Evolutionary conservation across 2,113 vertebrate genomes (phyloP).

Genomic region (Hippopotamus amphibius): DNA sequence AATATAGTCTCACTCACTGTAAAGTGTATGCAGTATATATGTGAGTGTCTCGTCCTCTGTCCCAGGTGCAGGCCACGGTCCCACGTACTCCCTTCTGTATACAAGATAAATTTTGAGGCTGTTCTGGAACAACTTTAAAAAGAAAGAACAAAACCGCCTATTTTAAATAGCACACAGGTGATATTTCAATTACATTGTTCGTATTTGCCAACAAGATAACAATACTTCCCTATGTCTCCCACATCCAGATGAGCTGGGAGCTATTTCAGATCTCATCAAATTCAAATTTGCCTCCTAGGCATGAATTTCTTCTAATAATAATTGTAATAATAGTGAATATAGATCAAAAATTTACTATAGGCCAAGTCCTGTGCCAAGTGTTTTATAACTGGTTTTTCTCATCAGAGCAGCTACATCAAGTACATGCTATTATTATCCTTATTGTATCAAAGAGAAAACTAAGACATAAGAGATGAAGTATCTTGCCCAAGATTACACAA

Average conservation of each 20-base stretch:
- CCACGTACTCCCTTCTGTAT: conserved; percentile 80
- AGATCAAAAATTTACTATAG: neutral
- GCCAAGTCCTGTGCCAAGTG: neutral
- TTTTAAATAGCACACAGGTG: neutral
- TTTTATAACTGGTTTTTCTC: neutral
- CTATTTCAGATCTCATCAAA: neutral
- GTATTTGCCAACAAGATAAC: neutral
- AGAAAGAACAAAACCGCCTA: neutral
- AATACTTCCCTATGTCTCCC: neutral
- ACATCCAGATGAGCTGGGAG: neutral
- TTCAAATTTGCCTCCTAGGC: neutral
- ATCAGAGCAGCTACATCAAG: neutral
- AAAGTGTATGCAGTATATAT: conserved; percentile 69
- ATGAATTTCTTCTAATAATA: neutral
- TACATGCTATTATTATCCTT: neutral
- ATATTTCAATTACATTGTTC: neutral
- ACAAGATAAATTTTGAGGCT: conserved; percentile 84
- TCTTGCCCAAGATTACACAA: neutral
- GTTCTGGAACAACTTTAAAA: conserved; percentile 85
- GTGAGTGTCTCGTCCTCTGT: conserved; percentile 79
- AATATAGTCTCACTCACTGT: conserved; percentile 75
- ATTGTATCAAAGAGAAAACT: neutral
- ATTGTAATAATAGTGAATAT: neutral
- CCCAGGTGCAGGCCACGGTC: conserved; percentile 84
- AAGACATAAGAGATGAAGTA: neutral